phyloP scores from a whole-genome alignment of 1,140 invertebrate species.

The Nomia melanderi region DNA sequence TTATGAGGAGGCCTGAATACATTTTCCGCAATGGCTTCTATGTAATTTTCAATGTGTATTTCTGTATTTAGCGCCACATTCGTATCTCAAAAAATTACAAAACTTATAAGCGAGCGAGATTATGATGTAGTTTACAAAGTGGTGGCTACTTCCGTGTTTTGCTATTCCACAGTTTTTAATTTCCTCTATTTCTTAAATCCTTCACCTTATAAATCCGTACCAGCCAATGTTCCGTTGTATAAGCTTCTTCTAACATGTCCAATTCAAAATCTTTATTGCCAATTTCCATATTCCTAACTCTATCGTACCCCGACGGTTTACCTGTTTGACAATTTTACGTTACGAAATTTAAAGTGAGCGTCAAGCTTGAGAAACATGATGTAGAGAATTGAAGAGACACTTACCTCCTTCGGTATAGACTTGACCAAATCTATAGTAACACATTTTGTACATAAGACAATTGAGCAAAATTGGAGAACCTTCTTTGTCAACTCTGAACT shows the following conservation, averaged over 20 bases:
- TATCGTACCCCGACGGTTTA: constrained; percentile 94
- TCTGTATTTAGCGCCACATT: constrained; percentile 34
- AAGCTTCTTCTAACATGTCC: constrained; percentile 95
- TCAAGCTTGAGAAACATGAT: neutral
- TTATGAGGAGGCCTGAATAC: constrained; percentile 9
- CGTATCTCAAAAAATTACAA: constrained; percentile 38
- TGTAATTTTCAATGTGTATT: constrained; percentile 19
- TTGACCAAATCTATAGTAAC: constrained; percentile 96
- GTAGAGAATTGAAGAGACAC: constrained; percentile 43
- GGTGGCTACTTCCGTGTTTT: constrained; percentile 12
- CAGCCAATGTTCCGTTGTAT: constrained; percentile 97
- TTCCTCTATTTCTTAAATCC: constrained; percentile 91
- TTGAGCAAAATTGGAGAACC: constrained; percentile 93
- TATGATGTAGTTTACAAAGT: constrained; percentile 39
- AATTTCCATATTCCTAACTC: constrained; percentile 95
- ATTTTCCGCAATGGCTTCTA: constrained; percentile 40
- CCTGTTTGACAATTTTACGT: constrained; percentile 75
- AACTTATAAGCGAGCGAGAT: constrained; percentile 42
- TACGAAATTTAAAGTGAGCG: neutral
- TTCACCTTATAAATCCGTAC: constrained; percentile 98
- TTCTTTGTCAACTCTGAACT: constrained; percentile 96
- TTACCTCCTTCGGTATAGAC: constrained; percentile 97
- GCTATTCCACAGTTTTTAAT: constrained; percentile 55
- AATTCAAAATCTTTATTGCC: constrained; percentile 97
- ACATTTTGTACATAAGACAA: constrained; percentile 98